These are phyloP conservation scores for Metellina segmentata DNA, from an alignment of 2,888 invertebrate genomes.

Conservation along the genomic window DNA sequence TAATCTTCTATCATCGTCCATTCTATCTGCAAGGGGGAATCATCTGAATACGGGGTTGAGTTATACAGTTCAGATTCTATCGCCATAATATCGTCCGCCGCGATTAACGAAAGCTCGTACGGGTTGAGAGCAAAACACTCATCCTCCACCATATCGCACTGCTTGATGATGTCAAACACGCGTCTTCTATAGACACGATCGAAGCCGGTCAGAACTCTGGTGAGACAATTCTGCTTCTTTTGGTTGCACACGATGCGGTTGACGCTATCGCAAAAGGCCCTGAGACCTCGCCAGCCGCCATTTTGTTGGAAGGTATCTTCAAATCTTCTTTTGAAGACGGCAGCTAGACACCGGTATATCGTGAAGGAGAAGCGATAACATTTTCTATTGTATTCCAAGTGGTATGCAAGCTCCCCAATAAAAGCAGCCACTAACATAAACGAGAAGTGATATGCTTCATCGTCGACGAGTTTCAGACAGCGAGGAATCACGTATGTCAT, in stretches of 20 bases:
- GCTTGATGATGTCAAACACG: not conserved
- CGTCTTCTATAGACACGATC: not conserved
- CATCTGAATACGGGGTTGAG: no score
- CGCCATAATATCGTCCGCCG: no score
- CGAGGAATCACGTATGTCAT: not conserved
- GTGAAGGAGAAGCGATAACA: not conserved
- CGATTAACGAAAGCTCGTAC: not conserved
- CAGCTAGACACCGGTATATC: not conserved
- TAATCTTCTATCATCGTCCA: no score
- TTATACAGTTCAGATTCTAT: no score
- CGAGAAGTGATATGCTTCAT: not conserved
- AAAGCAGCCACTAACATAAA: not conserved
- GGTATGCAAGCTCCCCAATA: not conserved
- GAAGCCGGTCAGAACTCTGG: not conserved
- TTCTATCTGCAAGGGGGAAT: no score
- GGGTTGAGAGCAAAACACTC: not conserved
- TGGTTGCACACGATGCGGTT: not conserved
- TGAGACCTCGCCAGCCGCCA: not conserved
- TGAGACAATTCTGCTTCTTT: not conserved
- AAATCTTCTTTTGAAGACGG: not conserved
- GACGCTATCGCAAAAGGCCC: not conserved
- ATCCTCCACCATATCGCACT: not conserved
- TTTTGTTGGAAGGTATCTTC: not conserved
- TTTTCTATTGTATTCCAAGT: not conserved
- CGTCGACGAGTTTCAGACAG: not conserved